Base-by-base conservation (phyloP, 2,797 vertebrate genomes). In the Sebastolobus altivelis region DNA sequence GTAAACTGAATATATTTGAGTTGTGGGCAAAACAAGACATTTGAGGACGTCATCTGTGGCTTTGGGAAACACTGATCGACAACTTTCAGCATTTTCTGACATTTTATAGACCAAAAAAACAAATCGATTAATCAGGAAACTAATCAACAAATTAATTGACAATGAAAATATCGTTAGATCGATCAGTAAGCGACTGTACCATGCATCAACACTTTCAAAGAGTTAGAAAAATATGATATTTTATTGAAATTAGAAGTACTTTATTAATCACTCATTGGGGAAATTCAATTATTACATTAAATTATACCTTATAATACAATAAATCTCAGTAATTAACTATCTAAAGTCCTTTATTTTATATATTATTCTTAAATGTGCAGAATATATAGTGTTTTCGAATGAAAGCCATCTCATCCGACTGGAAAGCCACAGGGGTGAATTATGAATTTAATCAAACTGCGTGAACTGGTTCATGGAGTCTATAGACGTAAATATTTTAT, bases 401-500 rank as follows among this genome's bases (percentile, higher is more conserved):
- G 10, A 52, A 75, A 71, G 11, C 11, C 55, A 33, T 76, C 49
- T 69, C 13, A 75, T 78, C 40, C 5, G 16, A 72, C 14, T 43
- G n/a, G 31, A 66, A 49, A 2, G 1, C 71, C 59, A 61, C 22
- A 65, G 22, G 66, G 67, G 8, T 69, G 66, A 90, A 81, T 75
- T 77, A 79, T 80, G 54, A 81, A 83, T 90, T 74, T 83, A 85
- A 90, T 86, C 75, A 86, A 86, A 86, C 43, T 29, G 83, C 2
- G 25, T 80, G 69, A 93, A 93, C 80, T 88, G 87, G 88, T 92
- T 92, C 80, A 89, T 49, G 13, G 78, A 73, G 79, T 89, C 79
- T 85, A 85, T 56, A 71, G 29, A 70, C 2, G 68, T 93, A 65
- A 93, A 92, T 92, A 94, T 94, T 95, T 94, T 0, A 93, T 89